Evolutionary conservation across 2,797 vertebrate species (phyloP).

Genomic region (Scyliorhinus canicula): DNA sequence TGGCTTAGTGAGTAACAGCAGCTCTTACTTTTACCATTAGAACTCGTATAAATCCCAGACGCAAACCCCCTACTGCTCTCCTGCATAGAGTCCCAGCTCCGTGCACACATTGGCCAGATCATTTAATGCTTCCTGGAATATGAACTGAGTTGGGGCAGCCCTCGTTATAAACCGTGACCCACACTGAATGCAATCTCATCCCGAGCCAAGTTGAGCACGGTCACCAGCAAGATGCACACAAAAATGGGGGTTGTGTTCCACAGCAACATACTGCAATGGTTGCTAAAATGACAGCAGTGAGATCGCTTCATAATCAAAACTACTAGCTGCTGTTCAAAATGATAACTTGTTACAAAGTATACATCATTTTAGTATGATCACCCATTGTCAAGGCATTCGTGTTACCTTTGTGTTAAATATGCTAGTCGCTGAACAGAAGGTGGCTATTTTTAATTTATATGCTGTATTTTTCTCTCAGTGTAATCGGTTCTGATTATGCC

Average conservation of each 20-base stretch:
- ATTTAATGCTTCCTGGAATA: slow-evolving; percentile 33
- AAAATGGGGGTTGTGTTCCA: not conserved
- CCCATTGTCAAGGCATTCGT: too few species aligned
- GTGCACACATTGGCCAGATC: not conserved
- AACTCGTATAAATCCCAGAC: not conserved
- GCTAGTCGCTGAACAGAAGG: not conserved
- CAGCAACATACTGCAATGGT: not conserved
- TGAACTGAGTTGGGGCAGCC: not conserved
- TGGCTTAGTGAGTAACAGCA: not conserved
- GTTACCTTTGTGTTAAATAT: not conserved
- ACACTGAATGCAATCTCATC: not conserved
- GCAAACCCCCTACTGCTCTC: not conserved
- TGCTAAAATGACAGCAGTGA: not conserved
- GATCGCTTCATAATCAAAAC: not conserved
- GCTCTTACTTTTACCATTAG: not conserved
- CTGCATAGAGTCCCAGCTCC: not conserved
- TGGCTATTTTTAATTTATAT: not conserved
- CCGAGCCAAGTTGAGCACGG: not conserved
- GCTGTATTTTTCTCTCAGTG: not conserved
- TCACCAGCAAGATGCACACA: not conserved
- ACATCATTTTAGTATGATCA: not conserved
- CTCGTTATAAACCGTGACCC: slow-evolving; percentile 31
- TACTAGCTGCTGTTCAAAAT: not conserved
- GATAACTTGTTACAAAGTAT: not conserved
- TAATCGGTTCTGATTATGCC: not conserved